These are phyloP conservation scores for Tympanoctomys barrerae DNA, from an alignment of 2,797 vertebrate genomes.

Conservation along the genomic window DNA sequence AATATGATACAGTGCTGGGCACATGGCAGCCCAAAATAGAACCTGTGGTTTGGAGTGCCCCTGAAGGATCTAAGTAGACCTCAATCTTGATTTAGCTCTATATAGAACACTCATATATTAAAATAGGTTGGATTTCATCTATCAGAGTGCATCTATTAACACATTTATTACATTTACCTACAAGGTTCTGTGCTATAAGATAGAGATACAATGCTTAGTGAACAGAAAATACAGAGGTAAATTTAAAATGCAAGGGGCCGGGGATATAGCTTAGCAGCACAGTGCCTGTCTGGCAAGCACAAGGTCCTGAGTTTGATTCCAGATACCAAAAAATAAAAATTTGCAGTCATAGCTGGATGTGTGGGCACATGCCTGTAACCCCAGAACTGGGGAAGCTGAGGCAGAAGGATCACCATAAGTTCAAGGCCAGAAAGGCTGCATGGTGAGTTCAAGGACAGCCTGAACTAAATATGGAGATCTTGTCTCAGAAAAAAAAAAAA, in stretches of 20 bases:
- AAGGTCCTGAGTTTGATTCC: no score
- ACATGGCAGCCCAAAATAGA: background rate
- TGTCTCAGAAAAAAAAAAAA: background rate
- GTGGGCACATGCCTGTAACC: background rate
- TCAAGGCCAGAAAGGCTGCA: background rate
- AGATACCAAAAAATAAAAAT: no score
- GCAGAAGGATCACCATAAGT: background rate
- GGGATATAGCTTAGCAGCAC: no score
- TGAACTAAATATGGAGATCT: background rate
- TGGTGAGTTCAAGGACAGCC: background rate
- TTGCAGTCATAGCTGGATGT: background rate
- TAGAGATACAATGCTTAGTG: background rate
- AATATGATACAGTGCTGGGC: background rate
- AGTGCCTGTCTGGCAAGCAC: no score
- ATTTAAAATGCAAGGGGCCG: background rate
- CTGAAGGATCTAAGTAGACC: slow-evolving; percentile 33
- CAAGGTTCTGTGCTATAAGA: background rate
- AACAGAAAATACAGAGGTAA: slow-evolving; percentile 10
- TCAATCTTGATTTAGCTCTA: slow-evolving; percentile 10
- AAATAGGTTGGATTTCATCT: slow-evolving; percentile 9
- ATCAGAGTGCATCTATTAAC: background rate
- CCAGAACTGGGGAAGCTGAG: background rate
- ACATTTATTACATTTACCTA: background rate
- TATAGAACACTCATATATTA: slow-evolving; percentile 46
- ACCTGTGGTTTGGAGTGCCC: background rate